These are phyloP conservation scores for Collichthys lucidus DNA, from an alignment of 2,113 vertebrate species.

Conservation along the genomic window DNA sequence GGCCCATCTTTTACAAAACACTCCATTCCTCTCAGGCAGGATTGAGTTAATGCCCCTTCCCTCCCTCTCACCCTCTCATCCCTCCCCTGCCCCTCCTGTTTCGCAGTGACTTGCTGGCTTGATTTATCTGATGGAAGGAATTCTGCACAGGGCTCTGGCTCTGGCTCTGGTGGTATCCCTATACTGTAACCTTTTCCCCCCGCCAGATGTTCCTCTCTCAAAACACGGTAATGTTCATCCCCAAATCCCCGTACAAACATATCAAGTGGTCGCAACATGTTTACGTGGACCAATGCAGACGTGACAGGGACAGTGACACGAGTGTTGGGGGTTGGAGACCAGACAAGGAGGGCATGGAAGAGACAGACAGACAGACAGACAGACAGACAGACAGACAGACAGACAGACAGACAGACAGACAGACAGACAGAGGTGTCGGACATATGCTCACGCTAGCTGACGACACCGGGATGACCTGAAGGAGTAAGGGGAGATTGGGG, in stretches of 20 bases:
- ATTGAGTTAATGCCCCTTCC: slow-evolving; percentile 81
- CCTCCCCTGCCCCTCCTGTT: slow-evolving; percentile 62
- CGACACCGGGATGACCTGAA: slow-evolving; percentile 70
- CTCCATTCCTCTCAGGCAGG: slow-evolving; percentile 74
- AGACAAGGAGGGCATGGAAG: slow-evolving; percentile 50
- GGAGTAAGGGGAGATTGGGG: slow-evolving; percentile 72
- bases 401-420: slow-evolving; percentile 49
- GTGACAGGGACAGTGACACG: slow-evolving; percentile 75
- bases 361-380: slow-evolving; percentile 47
- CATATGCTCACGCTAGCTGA: slow-evolving; percentile 79
- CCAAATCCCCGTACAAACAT: slow-evolving; percentile 85
- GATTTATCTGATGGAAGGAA: slow-evolving; percentile 90
- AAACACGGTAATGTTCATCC: slow-evolving; percentile 86
- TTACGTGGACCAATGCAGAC: slow-evolving; percentile 71
- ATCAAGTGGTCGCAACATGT: slow-evolving; percentile 84
- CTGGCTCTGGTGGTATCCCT: slow-evolving; percentile 82
- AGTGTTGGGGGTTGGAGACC: slow-evolving; percentile 41
- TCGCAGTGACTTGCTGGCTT: slow-evolving; percentile 82
- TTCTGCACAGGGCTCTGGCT: slow-evolving; percentile 81
- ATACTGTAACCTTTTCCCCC: slow-evolving; percentile 87
- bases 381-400: slow-evolving; percentile 39
- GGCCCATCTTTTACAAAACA: slow-evolving; percentile 61
- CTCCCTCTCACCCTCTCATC: slow-evolving; percentile 54
- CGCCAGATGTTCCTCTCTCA: slow-evolving; percentile 87
- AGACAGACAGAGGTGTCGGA: slow-evolving; percentile 67